Conservation (phyloP, 2,113 vertebrate genomes). For the Mormoops blainvillei region DNA sequence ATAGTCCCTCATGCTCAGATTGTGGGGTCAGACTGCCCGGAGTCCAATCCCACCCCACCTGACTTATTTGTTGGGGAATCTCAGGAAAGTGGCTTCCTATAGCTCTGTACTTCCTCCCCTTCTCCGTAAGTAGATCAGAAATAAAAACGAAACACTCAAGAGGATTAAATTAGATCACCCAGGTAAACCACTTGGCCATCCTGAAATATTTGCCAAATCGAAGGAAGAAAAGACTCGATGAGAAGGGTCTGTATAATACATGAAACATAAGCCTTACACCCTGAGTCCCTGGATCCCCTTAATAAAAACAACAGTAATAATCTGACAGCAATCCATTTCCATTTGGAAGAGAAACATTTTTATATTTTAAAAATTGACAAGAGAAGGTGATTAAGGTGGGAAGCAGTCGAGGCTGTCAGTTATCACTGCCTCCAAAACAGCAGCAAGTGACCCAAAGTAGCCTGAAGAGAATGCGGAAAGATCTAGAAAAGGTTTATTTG, state of each 20-base stretch:
- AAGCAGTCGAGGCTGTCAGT: neutral
- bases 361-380: neutral
- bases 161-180: neutral
- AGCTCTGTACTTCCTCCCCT: neutral
- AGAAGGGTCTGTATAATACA: neutral
- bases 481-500: neutral
- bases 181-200: neutral
- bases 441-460: neutral
- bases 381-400: neutral
- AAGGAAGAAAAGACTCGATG: neutral
- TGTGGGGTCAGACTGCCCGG: neutral
- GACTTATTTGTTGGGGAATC: neutral
- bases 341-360: neutral
- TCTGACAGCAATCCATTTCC: neutral
- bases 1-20: neutral
- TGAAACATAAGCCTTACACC: neutral
- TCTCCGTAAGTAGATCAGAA: neutral
- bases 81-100: neutral
- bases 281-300: fast-evolving
- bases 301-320: neutral
- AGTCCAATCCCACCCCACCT: neutral
- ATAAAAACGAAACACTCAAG: neutral
- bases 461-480: neutral
- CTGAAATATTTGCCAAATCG: neutral
- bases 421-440: neutral